phyloP scores from a whole-genome alignment of 2,797 vertebrate genomes.

The Acanthurus tractus region DNA sequence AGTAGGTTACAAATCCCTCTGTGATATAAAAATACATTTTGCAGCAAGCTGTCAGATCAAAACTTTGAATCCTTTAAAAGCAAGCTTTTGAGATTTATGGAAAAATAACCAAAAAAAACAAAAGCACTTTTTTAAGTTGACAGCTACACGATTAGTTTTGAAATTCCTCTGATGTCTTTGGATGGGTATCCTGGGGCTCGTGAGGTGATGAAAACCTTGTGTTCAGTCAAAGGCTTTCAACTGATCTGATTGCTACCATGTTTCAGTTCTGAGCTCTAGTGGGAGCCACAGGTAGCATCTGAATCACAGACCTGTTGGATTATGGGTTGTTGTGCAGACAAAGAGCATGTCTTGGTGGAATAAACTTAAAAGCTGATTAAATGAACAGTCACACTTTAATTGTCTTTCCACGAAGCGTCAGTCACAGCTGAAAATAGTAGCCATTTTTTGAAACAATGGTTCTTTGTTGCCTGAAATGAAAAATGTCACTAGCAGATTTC shows the following conservation, averaged over 20 bases:
- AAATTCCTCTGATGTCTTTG: slow-evolving; percentile 39
- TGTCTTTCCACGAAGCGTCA: neutral
- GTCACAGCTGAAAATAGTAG: neutral
- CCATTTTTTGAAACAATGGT: neutral
- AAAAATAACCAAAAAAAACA: slow-evolving; percentile 7
- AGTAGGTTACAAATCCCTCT: slow-evolving; percentile 88
- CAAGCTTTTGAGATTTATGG: slow-evolving; percentile 32
- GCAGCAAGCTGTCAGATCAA: slow-evolving; percentile 53
- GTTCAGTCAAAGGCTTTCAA: slow-evolving; percentile 32
- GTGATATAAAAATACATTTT: slow-evolving; percentile 47
- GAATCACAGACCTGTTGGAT: slow-evolving; percentile 46
- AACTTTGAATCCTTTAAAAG: slow-evolving; percentile 47
- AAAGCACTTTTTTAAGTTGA: slow-evolving; percentile 9
- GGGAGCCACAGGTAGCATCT: slow-evolving; percentile 49
- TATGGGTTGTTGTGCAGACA: neutral
- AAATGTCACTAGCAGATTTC: too few relatives aligned
- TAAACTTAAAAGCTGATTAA: slow-evolving; percentile 7
- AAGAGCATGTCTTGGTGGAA: neutral
- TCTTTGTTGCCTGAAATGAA: neutral
- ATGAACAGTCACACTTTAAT: slow-evolving; percentile 24
- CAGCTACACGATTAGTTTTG: slow-evolving; percentile 44
- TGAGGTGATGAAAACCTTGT: slow-evolving; percentile 38
- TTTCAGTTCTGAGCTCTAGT: slow-evolving; percentile 31
- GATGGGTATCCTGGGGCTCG: slow-evolving; percentile 33
- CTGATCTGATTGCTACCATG: slow-evolving; percentile 20